Base-by-base conservation (phyloP, 2,888 invertebrate genomes). In the Oscheius myriophilus region DNA sequence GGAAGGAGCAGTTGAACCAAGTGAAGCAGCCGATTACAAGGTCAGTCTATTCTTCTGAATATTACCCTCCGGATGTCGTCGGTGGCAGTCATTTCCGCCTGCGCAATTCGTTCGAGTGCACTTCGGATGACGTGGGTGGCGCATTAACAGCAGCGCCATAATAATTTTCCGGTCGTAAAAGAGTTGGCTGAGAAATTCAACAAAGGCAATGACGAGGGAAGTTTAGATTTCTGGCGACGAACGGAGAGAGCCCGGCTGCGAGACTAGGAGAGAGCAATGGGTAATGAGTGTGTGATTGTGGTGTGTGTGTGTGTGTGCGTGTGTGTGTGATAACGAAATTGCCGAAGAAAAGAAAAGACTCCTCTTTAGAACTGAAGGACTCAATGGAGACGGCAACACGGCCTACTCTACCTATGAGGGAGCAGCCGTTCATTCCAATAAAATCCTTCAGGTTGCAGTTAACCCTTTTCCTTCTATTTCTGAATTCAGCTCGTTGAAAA, bases 1-100 rank as follows among this genome's bases (percentile, higher is more conserved):
- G 81, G 39, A 84, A 84, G 73, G 72, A 79, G 66, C 69, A 78
- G 62, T 73, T 84, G 67, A 77, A 72, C 63, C 75, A 80, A 67
- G 70, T 67, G 64, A 67, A 66, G 39, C 73, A 82, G 68, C 81
- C 83, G 18, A 70, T 84, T 39, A 72, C 75, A 53, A 82, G 75
- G 84, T 82, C 23, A 72, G 77, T 68, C 18, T 9, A 18, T n/a
- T n/a, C n/a, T n/a, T n/a, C n/a, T n/a, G n/a, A n/a, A 3, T 43
- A 43, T 25, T 43, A 14, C 54, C 12, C 45, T 2, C 21, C 33
- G 33, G 33, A 33, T 9, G 33, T 33, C 33, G 33, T 33, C 33
- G 33, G 33, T 33, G 33, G 14, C 23, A 11, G 42, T 25, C 18
- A 18, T 26, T 18, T 23, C 42, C 33, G 26, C 12, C n/a, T 26